Evolutionary conservation across 2,888 invertebrate genomes (phyloP), one percentile per base, ranked within the genome.

Genomic region (Julus scanicus): DNA sequence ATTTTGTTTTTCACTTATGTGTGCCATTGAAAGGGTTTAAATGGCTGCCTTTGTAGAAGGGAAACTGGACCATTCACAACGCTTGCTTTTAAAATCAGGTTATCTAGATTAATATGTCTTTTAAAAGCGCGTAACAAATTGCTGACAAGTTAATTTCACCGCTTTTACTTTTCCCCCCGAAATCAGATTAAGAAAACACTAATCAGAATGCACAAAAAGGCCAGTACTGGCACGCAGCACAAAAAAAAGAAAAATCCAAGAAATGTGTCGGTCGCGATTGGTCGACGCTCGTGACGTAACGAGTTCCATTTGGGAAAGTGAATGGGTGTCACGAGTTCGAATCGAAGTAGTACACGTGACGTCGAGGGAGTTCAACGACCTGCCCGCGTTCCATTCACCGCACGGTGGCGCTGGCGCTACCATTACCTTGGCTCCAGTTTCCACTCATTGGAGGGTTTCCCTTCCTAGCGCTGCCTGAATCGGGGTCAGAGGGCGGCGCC

Each of bases 381-480:
- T 29, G 37, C 15, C 29, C 11, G 11, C 15, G 17, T 17, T 11
- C 83, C 39, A 84, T 39, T 20, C 53, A 17, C 53, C 53, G 86
- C 29, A 80, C 17, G 71, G 88, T 44, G 71, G 87, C 57, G 40
- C 44, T 84, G 39, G 53, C 84, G 89, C 89, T 86, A 83, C 89
- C 88, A 89, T 89, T 89, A 89, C 89, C 89, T 89, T 89, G 89
- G 89, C 89, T 89, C 29, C 88, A 89, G 88, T 89, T 89, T 20
- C 20, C 71, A 6, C 29, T 71, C 20, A 71, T 85, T 88, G 39
- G 29, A 80, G 4, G 44, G 44, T 17, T 20, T 20, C 71, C 37
- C 39, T 71, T 9, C 87, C 3, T 17, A 17, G 40, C 17, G 57
- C 29, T 29, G 29, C 29, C 29, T 29, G 71, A 71, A 71, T 71